Conservation (phyloP, 2,797 vertebrate genomes). For the Hydrocynus forskahlii region DNA sequence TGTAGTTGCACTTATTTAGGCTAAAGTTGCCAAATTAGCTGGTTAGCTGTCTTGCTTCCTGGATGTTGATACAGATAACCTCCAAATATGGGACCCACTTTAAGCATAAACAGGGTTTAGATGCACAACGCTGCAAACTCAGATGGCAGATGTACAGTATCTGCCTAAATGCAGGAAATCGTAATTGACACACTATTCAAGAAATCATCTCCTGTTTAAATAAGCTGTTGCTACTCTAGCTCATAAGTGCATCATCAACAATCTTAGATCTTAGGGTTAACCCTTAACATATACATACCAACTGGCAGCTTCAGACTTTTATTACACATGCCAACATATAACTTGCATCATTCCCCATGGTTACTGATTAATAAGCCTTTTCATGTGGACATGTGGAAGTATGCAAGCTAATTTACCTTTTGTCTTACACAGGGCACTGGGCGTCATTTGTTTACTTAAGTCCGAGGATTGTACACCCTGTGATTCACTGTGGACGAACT, state of each 20-base stretch:
- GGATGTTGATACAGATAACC: too few relatives aligned
- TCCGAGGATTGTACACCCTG: conserved; percentile 24
- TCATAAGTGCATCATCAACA: too few relatives aligned
- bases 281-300: too few relatives aligned
- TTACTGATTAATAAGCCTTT: background rate
- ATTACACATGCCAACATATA: background rate
- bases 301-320: too few relatives aligned
- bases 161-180: background rate
- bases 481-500: conserved; percentile 30
- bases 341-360: background rate
- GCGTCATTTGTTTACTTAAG: conserved; percentile 1
- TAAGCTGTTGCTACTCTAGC: too few relatives aligned
- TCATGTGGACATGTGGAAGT: background rate
- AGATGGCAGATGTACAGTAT: background rate
- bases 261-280: background rate
- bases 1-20: too few relatives aligned
- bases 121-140: background rate
- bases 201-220: background rate
- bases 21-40: too few relatives aligned
- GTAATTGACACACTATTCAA: background rate
- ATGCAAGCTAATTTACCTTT: conserved; percentile 45
- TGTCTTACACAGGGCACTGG: conserved; percentile 28
- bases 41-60: too few relatives aligned
- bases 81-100: too few relatives aligned
- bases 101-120: too few relatives aligned